A percentile compares a stretch with the other conserved stretches of the same genome.
These are phyloP conservation scores for Prionailurus bengalensis DNA, from an alignment of 2,113 vertebrate genomes.

Conservation along the genomic window DNA sequence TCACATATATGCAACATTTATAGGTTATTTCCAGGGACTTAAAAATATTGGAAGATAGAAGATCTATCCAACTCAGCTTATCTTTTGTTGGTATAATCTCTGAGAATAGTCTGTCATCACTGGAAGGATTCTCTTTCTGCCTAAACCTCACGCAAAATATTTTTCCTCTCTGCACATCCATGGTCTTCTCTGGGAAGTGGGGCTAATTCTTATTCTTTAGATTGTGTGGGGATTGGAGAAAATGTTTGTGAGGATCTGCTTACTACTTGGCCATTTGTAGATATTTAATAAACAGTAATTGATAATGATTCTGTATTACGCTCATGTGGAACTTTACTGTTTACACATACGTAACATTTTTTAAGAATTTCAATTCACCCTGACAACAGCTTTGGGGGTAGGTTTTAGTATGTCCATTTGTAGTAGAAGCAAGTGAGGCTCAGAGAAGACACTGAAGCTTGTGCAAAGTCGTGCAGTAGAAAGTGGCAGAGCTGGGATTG, in stretches of 20 bases:
- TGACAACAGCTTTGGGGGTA: not conserved
- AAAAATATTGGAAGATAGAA: not conserved
- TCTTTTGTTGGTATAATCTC: not conserved
- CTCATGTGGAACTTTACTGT: not conserved
- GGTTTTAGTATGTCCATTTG: not conserved
- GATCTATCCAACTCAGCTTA: not conserved
- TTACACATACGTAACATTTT: not conserved
- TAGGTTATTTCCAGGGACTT: not conserved
- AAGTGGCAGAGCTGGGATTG: not conserved
- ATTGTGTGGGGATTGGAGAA: not conserved
- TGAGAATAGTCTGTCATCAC: not conserved
- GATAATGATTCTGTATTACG: not conserved
- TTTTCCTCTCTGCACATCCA: not conserved
- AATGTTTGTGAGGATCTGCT: not conserved
- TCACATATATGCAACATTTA: not conserved
- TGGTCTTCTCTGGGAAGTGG: not conserved
- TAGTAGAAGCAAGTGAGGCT: not conserved
- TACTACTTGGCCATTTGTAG: not conserved
- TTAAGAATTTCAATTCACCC: not conserved
- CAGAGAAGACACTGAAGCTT: not conserved
- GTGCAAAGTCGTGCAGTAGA: not conserved
- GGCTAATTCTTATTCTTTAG: not conserved
- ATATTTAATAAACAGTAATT: not conserved
- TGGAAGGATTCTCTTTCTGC: conserved; percentile 5
- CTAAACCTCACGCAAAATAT: not conserved